These are phyloP conservation scores for Scaptomyza reducta DNA, from an alignment of 2,888 invertebrate genomes.

Conservation along the genomic window DNA sequence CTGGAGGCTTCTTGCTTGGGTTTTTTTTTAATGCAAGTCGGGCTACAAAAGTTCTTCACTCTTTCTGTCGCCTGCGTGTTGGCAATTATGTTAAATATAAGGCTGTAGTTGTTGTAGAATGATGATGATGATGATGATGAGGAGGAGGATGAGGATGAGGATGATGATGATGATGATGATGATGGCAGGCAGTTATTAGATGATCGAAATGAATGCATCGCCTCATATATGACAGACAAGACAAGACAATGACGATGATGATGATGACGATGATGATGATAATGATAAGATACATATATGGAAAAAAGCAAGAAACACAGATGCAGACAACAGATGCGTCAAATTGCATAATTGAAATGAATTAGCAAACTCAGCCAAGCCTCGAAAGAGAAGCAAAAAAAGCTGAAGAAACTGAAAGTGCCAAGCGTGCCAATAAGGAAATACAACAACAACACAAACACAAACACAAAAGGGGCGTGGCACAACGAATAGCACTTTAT, in stretches of 20 bases:
- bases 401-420: constrained; percentile 63
- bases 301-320: constrained; percentile 25
- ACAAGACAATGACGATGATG: constrained; percentile 36
- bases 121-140: constrained; percentile 5
- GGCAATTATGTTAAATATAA: constrained; percentile 74
- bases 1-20: too few relatives aligned
- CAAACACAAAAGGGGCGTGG: constrained; percentile 2
- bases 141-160: too few relatives aligned
- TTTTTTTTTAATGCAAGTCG: too few relatives aligned
- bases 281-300: constrained; percentile 22
- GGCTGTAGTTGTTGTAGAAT: constrained; percentile 25
- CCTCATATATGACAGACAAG: constrained; percentile 33
- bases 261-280: constrained; percentile 14
- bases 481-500: too few relatives aligned
- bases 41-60: constrained; percentile 1
- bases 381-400: constrained; percentile 5
- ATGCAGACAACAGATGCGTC: constrained; percentile 57
- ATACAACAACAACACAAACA: constrained; percentile 5
- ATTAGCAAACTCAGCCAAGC: constrained; percentile 54
- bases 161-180: constrained; percentile 19
- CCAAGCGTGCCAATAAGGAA: constrained; percentile 61
- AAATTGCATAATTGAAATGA: constrained; percentile 77
- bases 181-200: constrained; percentile 71
- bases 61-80: constrained; percentile 9
- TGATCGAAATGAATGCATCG: constrained; percentile 48